Conservation (phyloP, 2,113 vertebrate genomes). For the Myrmecobius fasciatus region DNA sequence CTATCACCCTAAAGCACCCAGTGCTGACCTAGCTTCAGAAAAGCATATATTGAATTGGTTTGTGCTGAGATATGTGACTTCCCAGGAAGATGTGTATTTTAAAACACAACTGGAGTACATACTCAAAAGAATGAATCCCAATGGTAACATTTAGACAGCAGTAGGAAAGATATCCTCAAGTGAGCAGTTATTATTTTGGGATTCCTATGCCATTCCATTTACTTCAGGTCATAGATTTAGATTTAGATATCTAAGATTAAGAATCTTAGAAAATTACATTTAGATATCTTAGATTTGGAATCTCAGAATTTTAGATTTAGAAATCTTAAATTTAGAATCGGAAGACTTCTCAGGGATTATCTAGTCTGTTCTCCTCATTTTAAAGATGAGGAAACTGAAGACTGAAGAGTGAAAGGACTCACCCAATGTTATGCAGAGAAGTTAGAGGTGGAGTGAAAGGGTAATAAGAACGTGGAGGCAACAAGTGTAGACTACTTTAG, state of each 20-base stretch:
- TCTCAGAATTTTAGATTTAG: background rate
- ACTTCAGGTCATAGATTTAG: background rate
- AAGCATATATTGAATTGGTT: no score
- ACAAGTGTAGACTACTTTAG: background rate
- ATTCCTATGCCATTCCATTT: background rate
- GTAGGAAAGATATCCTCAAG: background rate
- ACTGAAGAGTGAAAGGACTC: background rate
- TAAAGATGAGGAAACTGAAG: background rate
- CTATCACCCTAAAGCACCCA: background rate
- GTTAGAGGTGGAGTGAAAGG: background rate
- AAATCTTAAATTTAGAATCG: background rate
- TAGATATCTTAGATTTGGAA: background rate
- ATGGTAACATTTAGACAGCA: background rate
- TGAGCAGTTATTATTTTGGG: background rate
- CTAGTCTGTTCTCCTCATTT: background rate
- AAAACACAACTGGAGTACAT: background rate
- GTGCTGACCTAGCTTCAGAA: no score
- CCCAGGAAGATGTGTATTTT: background rate
- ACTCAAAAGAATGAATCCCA: background rate
- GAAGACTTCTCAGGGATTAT: background rate
- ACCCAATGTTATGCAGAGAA: background rate
- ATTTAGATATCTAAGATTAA: background rate
- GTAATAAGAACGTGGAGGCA: background rate
- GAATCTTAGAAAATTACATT: no score
- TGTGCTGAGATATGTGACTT: no score